Conservation (phyloP, 2,888 invertebrate species). For the Caenorhabditis afra region DNA sequence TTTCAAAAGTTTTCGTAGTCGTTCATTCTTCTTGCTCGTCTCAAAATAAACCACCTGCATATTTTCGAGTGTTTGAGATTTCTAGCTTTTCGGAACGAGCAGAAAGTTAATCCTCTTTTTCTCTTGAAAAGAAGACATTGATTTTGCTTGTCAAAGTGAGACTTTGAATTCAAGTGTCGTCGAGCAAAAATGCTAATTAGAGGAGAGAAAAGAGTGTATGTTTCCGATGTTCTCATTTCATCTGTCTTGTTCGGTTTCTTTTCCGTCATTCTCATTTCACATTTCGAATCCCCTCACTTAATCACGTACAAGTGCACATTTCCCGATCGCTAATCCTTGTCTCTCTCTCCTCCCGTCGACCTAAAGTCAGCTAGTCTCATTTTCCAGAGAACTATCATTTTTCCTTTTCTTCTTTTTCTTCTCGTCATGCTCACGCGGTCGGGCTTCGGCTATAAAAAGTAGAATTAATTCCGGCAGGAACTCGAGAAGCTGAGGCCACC, state of each 20-base stretch:
- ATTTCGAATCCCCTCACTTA: too few species aligned
- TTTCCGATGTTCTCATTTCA: constrained; percentile 1
- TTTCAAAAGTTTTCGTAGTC: neutral
- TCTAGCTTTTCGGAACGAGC: too few species aligned
- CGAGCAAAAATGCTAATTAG: constrained; percentile 20
- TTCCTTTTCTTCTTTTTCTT: neutral
- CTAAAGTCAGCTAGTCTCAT: neutral
- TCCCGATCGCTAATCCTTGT: neutral
- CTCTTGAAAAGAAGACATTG: too few species aligned
- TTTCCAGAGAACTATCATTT: neutral
- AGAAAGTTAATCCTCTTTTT: too few species aligned
- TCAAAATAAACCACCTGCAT: too few species aligned
- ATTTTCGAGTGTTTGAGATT: too few species aligned
- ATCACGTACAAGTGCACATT: neutral
- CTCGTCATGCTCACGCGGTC: constrained; percentile 25
- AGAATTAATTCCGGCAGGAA: constrained; percentile 50
- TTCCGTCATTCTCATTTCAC: neutral
- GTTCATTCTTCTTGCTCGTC: neutral
- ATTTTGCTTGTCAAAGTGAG: too few species aligned
- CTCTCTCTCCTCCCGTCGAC: neutral
- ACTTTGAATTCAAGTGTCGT: neutral
- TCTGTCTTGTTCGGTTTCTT: neutral
- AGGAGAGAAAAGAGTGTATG: neutral
- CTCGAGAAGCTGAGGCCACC: constrained; percentile 22
- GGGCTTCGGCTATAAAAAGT: constrained; percentile 29